These are phyloP conservation scores for Chiloscyllium plagiosum DNA, from an alignment of 2,113 vertebrate genomes.

Conservation along the genomic window DNA sequence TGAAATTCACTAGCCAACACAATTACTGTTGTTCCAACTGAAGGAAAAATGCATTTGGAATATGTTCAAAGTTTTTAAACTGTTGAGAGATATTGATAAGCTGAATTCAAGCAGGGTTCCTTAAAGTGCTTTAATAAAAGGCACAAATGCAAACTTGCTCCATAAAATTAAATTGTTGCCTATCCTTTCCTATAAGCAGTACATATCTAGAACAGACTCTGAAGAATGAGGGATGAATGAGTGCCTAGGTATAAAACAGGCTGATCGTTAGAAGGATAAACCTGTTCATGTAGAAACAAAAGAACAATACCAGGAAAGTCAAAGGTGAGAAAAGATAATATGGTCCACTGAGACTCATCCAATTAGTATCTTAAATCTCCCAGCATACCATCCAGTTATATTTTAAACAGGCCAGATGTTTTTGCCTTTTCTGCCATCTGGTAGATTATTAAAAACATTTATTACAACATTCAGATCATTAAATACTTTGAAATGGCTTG, in stretches of 20 bases:
- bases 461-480: background rate
- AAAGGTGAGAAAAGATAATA: background rate
- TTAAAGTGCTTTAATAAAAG: background rate
- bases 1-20: background rate
- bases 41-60: background rate
- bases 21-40: background rate
- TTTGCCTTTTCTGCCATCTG: background rate
- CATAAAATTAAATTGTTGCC: background rate
- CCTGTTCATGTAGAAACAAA: background rate
- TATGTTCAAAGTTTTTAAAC: background rate
- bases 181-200: background rate
- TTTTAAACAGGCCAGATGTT: slow-evolving; percentile 20
- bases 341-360: background rate
- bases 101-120: background rate
- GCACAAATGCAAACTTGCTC: background rate
- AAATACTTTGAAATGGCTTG: background rate
- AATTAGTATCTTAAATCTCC: background rate
- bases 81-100: background rate
- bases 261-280: background rate
- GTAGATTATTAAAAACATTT: slow-evolving; percentile 9
- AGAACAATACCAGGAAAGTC: background rate
- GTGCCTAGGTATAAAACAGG: background rate
- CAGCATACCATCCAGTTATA: background rate
- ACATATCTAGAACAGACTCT: background rate
- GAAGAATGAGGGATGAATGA: background rate